Evolutionary conservation across 2,113 vertebrate genomes (phyloP), one percentile per base, ranked within the genome.

Genomic region (Theristicus caerulescens): DNA sequence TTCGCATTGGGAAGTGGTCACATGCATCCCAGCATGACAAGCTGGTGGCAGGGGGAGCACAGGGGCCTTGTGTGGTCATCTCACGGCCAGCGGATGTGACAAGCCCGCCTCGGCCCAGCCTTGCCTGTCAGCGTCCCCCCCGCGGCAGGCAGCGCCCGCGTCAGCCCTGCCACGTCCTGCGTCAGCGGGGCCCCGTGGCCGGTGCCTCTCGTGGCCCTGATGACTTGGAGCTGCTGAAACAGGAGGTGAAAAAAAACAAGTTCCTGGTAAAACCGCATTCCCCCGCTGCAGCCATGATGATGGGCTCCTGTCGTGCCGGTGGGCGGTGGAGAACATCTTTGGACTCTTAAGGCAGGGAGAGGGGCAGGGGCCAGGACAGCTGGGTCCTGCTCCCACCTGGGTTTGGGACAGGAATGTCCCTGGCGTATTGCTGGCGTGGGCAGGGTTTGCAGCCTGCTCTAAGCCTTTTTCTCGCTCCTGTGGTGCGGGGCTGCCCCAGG

Each of bases 221-320:
- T 76, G 89, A 88, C 82, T 55, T 11, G 4, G 40, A 93, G 72
- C 49, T 84, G 44, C 54, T 51, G 52, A 87, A 93, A 80, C n/a
- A 88, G 86, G 79, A 96, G 66, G 22, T 76, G 82, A 76, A 93
- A 94, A 94, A 38, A 42, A 40, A 16, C 66, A 64, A 91, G 66
- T 92, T 96, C 83, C 71, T 88, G 44, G 46, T 88, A 94, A 95
- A 94, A 94, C 82, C 67, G 1, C 72, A 31, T 13, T 51, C 15
- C 11, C 29, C 26, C 3, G 40, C 17, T 5, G 1, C 5, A 7
- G 52, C 59, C 0, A 4, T 7, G 2, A 21, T 1, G 0, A 15
- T 13, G 34, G 49, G 44, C 21, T 69, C 49, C 21, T 51, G 36
- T 16, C 2, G 1, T 46, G 7, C 54, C 4, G 4, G 27, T 15